Evolutionary conservation across 2,113 vertebrate species (phyloP).

Genomic region (Nycticryphes semicollaris): DNA sequence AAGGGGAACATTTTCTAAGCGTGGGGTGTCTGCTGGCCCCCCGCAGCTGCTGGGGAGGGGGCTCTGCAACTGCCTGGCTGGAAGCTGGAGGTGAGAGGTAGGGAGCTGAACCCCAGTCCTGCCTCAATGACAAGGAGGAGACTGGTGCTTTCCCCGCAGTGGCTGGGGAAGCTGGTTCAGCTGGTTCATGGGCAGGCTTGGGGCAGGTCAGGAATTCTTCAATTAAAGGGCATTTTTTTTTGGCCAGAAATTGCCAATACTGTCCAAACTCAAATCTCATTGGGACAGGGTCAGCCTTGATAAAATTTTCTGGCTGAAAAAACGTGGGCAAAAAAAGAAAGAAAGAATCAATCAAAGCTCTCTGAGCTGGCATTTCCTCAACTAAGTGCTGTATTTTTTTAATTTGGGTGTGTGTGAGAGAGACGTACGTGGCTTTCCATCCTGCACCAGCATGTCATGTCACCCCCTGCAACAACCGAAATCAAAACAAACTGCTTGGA

Average conservation of each 20-base stretch:
- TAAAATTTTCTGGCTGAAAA: not conserved
- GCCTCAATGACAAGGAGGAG: not conserved
- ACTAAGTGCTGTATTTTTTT: not conserved
- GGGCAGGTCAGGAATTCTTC: not conserved
- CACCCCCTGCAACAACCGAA: not conserved
- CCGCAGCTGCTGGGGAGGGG: not conserved
- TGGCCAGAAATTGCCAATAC: not conserved
- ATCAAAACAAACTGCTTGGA: constrained; percentile 3
- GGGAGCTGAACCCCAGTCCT: not conserved
- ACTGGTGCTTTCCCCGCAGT: fast-evolving
- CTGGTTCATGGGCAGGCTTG: not conserved
- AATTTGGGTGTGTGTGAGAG: constrained; percentile 12
- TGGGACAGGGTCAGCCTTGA: not conserved
- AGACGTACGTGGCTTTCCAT: not conserved
- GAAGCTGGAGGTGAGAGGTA: not conserved
- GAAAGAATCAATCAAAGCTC: not conserved
- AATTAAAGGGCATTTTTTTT: not conserved
- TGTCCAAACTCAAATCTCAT: not conserved
- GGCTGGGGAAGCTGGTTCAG: not conserved
- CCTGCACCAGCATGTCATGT: not conserved
- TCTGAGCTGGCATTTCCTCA: constrained; percentile 9
- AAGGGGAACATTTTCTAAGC: fast-evolving
- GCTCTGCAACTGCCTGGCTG: not conserved
- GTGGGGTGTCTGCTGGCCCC: fast-evolving
- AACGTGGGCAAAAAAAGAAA: fast-evolving